Evolutionary conservation across 2,797 vertebrate species (phyloP).

Genomic region (Semotilus atromaculatus): DNA sequence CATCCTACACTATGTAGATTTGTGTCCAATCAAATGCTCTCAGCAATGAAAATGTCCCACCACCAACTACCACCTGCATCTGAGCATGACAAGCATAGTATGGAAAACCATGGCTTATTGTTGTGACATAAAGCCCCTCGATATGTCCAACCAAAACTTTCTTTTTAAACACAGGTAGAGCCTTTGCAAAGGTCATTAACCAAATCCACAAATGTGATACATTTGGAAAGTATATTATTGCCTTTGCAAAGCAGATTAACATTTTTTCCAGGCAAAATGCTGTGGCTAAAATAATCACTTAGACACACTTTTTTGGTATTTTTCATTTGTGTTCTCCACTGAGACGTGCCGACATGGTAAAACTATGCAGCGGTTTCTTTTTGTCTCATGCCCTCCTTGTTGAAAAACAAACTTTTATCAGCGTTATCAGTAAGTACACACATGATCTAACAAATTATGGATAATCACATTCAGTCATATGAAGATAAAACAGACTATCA

Average conservation of each 20-base stretch:
- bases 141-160: not conserved
- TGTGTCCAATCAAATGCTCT: not conserved
- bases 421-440: not conserved
- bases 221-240: slow-evolving; percentile 1
- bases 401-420: slow-evolving; percentile 12
- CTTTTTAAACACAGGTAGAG: not conserved
- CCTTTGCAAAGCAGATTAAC: not conserved
- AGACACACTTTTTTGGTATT: slow-evolving; percentile 6
- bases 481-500: not conserved
- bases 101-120: not conserved
- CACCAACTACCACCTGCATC: not conserved
- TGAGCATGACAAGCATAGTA: not conserved
- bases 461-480: not conserved
- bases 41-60: not conserved
- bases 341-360: slow-evolving; percentile 27
- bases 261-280: not conserved
- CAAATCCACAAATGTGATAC: not conserved
- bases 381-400: slow-evolving; percentile 1
- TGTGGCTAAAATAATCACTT: slow-evolving; percentile 2
- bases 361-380: slow-evolving; percentile 36
- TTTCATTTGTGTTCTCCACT: slow-evolving; percentile 22
- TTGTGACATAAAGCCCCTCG: not conserved
- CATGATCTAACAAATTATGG: slow-evolving; percentile 1
- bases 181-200: not conserved
- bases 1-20: not conserved